These are phyloP conservation scores for Sminthurinus aureus DNA, from an alignment of 2,888 invertebrate genomes.

Conservation along the genomic window DNA sequence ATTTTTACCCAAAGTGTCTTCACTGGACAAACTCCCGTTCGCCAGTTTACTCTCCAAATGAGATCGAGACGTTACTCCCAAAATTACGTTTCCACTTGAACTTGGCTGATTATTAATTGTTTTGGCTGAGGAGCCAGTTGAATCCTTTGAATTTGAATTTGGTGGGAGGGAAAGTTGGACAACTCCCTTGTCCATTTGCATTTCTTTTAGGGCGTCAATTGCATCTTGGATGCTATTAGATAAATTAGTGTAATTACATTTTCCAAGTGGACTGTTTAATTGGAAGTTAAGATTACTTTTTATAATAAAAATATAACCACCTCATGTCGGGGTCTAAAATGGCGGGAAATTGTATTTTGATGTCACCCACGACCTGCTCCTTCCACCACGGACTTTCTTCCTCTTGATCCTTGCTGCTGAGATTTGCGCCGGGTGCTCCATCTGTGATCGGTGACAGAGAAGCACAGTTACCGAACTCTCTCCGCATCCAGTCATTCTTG, in stretches of 20 bases:
- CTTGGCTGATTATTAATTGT: not conserved
- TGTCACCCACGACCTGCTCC: slow-evolving; percentile 17
- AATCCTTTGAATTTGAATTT: not conserved
- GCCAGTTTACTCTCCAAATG: not conserved
- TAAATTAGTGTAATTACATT: too few relatives aligned
- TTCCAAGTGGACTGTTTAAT: too few relatives aligned
- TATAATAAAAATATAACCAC: too few relatives aligned
- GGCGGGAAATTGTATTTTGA: not conserved
- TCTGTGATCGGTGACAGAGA: not conserved
- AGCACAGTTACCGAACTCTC: not conserved
- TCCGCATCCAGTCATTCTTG: not conserved
- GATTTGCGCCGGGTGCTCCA: not conserved
- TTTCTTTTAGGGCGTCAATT: not conserved
- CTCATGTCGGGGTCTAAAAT: slow-evolving; percentile 20
- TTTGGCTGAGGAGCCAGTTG: not conserved
- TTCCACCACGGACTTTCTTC: not conserved
- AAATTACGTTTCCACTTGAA: not conserved
- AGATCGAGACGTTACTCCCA: not conserved
- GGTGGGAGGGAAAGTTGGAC: not conserved
- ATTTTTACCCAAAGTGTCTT: not conserved
- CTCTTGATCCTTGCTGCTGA: too few relatives aligned
- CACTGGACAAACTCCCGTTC: not conserved
- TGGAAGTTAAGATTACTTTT: too few relatives aligned
- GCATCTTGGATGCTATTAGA: not conserved
- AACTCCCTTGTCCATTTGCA: not conserved